These are phyloP conservation scores for Brachyptera putata DNA, from an alignment of 2,888 invertebrate genomes.

Conservation along the genomic window DNA sequence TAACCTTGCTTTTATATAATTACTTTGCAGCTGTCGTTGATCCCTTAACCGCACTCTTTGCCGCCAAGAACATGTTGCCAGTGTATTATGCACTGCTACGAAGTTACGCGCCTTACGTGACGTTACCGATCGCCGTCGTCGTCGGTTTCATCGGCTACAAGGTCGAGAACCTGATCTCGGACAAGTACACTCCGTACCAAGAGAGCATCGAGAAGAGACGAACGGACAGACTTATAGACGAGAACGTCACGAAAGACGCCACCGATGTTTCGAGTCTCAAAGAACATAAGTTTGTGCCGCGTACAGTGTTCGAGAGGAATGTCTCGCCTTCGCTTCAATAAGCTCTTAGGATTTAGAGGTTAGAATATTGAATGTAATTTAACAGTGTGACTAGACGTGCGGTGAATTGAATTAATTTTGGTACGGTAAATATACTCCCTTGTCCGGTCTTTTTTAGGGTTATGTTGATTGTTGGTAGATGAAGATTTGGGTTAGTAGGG, in stretches of 20 bases:
- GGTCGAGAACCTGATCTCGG: conserved; percentile 55
- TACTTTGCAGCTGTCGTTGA: no score
- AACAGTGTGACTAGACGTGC: not conserved
- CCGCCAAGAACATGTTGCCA: not conserved
- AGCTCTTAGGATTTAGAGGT: not conserved
- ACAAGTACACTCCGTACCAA: conserved; percentile 44
- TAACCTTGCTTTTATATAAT: no score
- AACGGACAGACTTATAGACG: conserved; percentile 60
- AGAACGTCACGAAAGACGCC: conserved; percentile 54
- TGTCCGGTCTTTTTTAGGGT: no score
- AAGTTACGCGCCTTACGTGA: conserved; percentile 72
- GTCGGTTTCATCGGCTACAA: conserved; percentile 86
- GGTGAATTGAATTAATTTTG: no score
- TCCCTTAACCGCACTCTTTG: no score
- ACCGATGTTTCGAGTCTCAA: conserved; percentile 64
- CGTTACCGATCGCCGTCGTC: conserved; percentile 75
- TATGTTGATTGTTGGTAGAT: no score
- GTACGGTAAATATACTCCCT: no score
- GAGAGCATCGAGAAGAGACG: conserved; percentile 71
- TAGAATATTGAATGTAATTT: not conserved
- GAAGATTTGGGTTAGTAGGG: no score
- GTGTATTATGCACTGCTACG: conserved; percentile 39
- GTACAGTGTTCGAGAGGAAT: conserved; percentile 49
- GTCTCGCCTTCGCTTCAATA: conserved; percentile 41
- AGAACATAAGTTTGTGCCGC: conserved; percentile 53